These are phyloP conservation scores for Antechinus stuartii DNA, from an alignment of 2,113 vertebrate species.

Conservation along the genomic window DNA sequence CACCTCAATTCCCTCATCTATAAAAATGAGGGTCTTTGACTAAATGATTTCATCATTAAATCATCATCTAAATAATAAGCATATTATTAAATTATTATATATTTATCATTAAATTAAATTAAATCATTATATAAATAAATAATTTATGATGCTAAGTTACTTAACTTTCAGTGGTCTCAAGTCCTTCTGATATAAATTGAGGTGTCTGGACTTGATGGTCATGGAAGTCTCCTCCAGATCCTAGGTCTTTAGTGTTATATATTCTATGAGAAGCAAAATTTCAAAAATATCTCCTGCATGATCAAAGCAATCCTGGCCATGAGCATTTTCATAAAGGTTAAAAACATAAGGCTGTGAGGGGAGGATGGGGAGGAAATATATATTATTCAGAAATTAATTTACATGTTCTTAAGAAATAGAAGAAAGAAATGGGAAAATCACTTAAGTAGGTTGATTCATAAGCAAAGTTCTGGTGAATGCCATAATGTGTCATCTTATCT, in stretches of 20 bases:
- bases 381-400: not conserved
- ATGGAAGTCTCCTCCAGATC: not conserved
- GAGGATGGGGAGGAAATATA: not conserved
- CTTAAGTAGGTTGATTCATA: not conserved
- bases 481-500: not conserved
- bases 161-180: not conserved
- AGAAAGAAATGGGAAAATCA: not conserved
- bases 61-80: too few relatives aligned
- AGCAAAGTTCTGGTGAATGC: not conserved
- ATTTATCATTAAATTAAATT: too few relatives aligned
- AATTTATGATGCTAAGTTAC: not conserved
- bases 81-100: too few relatives aligned
- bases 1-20: not conserved
- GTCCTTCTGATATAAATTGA: not conserved
- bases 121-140: too few relatives aligned
- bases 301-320: not conserved
- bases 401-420: not conserved
- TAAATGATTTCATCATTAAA: not conserved
- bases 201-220: not conserved
- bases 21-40: not conserved
- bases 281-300: not conserved
- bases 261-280: not conserved
- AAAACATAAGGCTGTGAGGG: not conserved
- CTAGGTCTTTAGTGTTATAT: not conserved
- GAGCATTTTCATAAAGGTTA: not conserved